Evolutionary conservation across 1,140 invertebrate species (phyloP).

Genomic region (Triops longicaudatus): DNA sequence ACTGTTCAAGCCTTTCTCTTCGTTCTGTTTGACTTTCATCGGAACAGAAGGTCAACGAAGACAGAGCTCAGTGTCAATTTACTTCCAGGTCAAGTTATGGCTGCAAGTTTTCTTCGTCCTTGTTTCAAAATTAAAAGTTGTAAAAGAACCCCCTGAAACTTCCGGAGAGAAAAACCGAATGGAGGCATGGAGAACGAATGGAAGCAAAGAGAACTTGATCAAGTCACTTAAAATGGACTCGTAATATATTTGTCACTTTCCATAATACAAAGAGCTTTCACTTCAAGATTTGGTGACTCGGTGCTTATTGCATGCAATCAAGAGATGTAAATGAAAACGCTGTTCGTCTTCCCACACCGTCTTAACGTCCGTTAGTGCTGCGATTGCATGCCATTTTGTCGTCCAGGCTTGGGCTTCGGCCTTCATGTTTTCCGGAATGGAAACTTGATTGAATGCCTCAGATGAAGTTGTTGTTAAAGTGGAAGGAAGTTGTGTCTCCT

Average conservation of each 20-base stretch:
- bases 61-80: too few relatives aligned
- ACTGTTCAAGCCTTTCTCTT: too few relatives aligned
- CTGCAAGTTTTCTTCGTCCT: too few relatives aligned
- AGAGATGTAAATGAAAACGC: constrained; percentile 7
- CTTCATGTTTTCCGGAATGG: neutral
- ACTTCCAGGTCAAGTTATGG: too few relatives aligned
- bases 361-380: neutral
- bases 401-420: constrained; percentile 4
- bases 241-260: neutral
- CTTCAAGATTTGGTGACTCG: neutral
- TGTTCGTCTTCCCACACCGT: neutral
- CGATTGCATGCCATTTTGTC: constrained; percentile 1
- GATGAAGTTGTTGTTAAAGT: neutral
- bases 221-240: neutral
- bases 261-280: neutral
- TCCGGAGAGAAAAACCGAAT: too few relatives aligned
- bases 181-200: too few relatives aligned
- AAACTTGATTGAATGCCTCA: neutral
- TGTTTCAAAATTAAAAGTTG: too few relatives aligned
- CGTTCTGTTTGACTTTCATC: too few relatives aligned
- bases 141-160: too few relatives aligned
- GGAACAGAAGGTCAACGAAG: too few relatives aligned
- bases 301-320: constrained; percentile 8
- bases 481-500: neutral
- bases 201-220: too few relatives aligned